These are phyloP conservation scores for Heliconius erato DNA, from an alignment of 2,888 invertebrate genomes.

Conservation along the genomic window DNA sequence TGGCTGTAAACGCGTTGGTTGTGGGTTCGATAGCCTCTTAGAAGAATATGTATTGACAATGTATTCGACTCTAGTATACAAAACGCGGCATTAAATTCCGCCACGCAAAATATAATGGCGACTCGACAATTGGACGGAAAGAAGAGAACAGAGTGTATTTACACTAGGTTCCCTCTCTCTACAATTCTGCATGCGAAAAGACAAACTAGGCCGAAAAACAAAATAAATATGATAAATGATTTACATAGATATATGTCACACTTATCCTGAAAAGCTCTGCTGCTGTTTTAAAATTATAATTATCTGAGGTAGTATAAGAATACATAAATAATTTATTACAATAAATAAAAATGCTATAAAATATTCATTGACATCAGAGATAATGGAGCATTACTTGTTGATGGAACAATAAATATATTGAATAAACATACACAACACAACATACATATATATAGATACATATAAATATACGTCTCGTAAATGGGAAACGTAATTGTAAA, in stretches of 20 bases:
- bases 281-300: neutral
- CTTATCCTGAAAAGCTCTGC: neutral
- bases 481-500: conserved; percentile 1
- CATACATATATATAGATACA: neutral
- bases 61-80: neutral
- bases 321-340: neutral
- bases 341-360: neutral
- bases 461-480: neutral
- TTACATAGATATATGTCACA: neutral
- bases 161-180: neutral
- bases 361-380: neutral
- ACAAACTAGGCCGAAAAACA: neutral
- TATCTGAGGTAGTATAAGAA: neutral
- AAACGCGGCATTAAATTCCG: neutral
- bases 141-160: neutral
- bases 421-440: neutral
- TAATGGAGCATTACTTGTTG: neutral
- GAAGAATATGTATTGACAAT: neutral
- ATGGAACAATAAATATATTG: neutral
- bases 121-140: too few relatives aligned
- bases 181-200: neutral
- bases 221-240: neutral
- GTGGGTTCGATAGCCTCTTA: neutral
- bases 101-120: neutral
- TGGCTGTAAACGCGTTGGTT: neutral